Conservation (phyloP, 1,140 invertebrate species). For the Eurosta solidaginis region DNA sequence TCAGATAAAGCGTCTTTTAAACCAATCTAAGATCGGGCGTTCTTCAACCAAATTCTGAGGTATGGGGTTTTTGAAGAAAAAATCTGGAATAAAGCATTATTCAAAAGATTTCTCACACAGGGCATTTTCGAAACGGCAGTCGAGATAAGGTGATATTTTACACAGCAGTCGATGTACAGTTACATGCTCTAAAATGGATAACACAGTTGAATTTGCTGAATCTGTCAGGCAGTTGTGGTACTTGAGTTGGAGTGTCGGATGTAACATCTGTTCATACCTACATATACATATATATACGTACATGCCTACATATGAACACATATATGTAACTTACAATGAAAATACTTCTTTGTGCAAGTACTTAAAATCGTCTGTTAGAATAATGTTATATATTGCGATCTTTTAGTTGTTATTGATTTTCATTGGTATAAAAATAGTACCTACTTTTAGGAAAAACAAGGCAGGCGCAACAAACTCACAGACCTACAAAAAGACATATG, state of each 20-base stretch:
- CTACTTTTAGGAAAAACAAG: not conserved
- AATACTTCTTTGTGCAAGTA: not conserved
- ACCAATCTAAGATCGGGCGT: too few species aligned
- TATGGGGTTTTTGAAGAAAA: too few species aligned
- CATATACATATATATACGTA: not conserved
- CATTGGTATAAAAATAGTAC: conserved; percentile 13
- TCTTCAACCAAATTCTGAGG: too few species aligned
- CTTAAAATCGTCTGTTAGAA: conserved; percentile 8
- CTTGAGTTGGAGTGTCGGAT: conserved; percentile 1
- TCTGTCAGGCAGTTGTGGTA: not conserved
- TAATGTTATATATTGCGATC: not conserved
- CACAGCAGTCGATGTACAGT: too few species aligned
- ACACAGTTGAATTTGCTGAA: conserved; percentile 12
- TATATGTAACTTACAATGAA: not conserved
- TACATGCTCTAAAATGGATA: not conserved
- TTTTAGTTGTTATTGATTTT: not conserved
- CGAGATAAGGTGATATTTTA: too few species aligned
- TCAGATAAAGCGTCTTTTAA: too few species aligned
- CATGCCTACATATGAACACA: not conserved
- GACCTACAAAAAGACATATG: not conserved
- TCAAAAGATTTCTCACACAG: too few species aligned
- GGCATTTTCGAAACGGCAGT: too few species aligned
- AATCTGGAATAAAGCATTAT: too few species aligned
- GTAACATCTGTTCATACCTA: not conserved
- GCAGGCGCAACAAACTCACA: not conserved